Conservation (phyloP, 2,113 vertebrate genomes). For the Rhadina sibilatrix region DNA sequence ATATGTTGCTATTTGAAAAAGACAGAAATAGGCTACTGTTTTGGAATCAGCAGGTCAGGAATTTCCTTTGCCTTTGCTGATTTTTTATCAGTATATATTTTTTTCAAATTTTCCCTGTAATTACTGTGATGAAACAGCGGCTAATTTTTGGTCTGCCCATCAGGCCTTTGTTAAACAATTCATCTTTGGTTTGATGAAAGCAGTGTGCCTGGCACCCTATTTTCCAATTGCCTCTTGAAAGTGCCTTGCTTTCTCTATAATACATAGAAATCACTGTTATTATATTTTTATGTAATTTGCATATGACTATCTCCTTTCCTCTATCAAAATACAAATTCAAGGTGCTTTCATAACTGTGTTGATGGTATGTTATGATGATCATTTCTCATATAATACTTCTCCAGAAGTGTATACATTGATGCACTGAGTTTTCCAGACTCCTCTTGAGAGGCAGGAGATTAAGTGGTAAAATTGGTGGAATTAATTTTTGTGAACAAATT, state of each 20-base stretch:
- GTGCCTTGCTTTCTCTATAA: neutral
- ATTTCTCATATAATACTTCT: neutral
- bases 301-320: neutral
- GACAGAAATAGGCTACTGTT: neutral
- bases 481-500: neutral
- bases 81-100: neutral
- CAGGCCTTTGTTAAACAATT: neutral
- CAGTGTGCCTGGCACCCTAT: neutral
- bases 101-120: neutral
- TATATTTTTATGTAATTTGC: neutral
- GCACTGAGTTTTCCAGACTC: neutral
- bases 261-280: neutral
- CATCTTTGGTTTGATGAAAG: neutral
- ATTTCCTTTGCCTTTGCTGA: neutral
- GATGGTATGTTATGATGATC: neutral
- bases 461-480: neutral
- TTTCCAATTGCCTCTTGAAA: neutral
- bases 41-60: neutral
- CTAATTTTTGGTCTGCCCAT: neutral
- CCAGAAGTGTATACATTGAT: neutral
- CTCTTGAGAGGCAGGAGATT: neutral
- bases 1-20: neutral
- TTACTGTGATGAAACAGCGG: neutral
- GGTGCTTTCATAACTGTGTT: neutral
- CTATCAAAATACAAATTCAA: neutral